Base-by-base conservation (phyloP, 2,888 invertebrate genomes). In the Drosophila gaucha region DNA sequence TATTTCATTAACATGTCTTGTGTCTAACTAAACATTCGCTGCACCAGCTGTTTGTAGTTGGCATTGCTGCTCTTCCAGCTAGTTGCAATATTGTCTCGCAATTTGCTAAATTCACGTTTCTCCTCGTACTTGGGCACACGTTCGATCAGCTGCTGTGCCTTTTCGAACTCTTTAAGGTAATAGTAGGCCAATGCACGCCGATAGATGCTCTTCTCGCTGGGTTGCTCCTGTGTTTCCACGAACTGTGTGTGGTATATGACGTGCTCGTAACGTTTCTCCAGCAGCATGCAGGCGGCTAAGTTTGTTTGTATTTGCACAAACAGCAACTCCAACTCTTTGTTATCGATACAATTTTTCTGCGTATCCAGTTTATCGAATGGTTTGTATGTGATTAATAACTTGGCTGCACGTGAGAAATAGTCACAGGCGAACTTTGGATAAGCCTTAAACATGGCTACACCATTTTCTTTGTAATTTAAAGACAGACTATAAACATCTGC, bases 221-320 rank as follows among this genome's bases (percentile, higher is more conserved):
- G 85, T 14, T 77, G 54, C 8, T 64, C 38, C 12, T 78, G 70
- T 0, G 79, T 74, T 16, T 92, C 91, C 26, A 92, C 92, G 80
- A 92, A 93, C 35, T 92, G 79, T 10, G 93, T 96, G 10, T 96
- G 93, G 35, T 93, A 92, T 28, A 96, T 89, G 0, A 94, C 95
- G 64, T 94, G 94, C 5, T 94, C 93, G 90, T 94, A 95, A 72
- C 95, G 94, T 9, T 94, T 91, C 67, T 93, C 93, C 68, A 94
- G 94, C 18, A 96, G 92, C 79, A 97, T 95, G 89, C 97, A 97
- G 43, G 95, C 95, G 0, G 97, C 96, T 89, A 97, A 92, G 91
- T 98, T 98, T 75, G 96, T 95, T 89, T 95, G 96, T 8, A 97
- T 92, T 76, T 94, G 94, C 9, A 94, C 91, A 89, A 95, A 94